A percentile compares a stretch with the other conserved stretches of the same genome.
phyloP scores from a whole-genome alignment of 2,888 invertebrate genomes.

The Odontothrips loti region DNA sequence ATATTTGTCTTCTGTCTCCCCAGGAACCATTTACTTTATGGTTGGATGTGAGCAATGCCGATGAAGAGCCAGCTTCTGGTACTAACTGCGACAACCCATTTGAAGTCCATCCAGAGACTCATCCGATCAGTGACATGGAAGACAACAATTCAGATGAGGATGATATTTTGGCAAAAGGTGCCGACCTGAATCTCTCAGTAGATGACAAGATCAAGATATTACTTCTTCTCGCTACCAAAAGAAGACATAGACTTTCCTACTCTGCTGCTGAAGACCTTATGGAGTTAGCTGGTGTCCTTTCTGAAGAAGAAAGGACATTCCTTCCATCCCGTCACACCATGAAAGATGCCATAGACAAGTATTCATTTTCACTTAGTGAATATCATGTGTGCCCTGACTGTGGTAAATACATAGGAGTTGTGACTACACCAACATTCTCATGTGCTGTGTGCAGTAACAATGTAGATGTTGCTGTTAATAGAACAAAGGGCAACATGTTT shows the following conservation, averaged over 20 bases:
- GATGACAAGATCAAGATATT: not conserved
- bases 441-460: not conserved
- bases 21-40: too few species aligned
- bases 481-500: not conserved
- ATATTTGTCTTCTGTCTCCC: too few species aligned
- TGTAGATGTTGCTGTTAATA: not conserved
- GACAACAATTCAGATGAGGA: too few species aligned
- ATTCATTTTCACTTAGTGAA: not conserved
- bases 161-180: too few species aligned
- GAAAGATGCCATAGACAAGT: not conserved
- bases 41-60: too few species aligned
- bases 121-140: too few species aligned
- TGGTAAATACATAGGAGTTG: not conserved
- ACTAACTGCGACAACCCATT: too few species aligned
- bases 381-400: not conserved
- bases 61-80: too few species aligned
- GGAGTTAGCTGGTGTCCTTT: not conserved
- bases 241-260: not conserved
- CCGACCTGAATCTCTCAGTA: not conserved
- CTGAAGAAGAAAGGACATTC: not conserved
- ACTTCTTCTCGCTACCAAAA: not conserved
- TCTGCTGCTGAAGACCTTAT: not conserved
- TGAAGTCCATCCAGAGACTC: too few species aligned
- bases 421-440: not conserved
- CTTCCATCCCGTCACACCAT: not conserved